phyloP scores from a whole-genome alignment of 2,797 vertebrate genomes.

The Macropus fuliginosus region DNA sequence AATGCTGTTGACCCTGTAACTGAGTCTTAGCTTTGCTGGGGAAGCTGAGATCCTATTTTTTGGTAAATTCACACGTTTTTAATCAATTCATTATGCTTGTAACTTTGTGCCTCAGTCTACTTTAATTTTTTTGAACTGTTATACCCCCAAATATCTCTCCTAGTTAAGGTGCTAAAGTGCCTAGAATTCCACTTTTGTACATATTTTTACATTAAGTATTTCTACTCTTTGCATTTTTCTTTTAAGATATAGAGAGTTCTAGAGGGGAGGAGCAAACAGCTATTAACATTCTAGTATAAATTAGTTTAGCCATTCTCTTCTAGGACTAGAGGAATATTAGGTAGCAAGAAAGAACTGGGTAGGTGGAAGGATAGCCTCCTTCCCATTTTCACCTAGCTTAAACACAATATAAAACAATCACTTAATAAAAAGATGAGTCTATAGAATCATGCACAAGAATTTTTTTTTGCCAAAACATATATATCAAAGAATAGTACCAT shows the following conservation, averaged over 20 bases:
- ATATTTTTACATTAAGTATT: not conserved
- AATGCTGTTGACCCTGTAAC: not conserved
- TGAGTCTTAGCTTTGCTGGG: not conserved
- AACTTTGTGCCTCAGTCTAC: not conserved
- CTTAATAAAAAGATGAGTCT: conserved; percentile 27
- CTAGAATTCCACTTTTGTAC: not conserved
- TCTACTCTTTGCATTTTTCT: not conserved
- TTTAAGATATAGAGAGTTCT: not conserved
- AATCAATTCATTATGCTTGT: not conserved
- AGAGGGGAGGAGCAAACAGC: not conserved
- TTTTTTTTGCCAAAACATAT: conserved; percentile 19
- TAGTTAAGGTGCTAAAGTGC: not conserved
- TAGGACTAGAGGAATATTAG: not conserved
- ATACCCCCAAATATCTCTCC: not conserved
- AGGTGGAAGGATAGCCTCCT: not conserved
- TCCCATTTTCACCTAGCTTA: conserved; percentile 8
- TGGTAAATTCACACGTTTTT: not conserved
- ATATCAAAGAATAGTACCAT: not conserved
- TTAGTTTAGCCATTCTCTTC: not conserved
- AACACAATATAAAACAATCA: conserved; percentile 34
- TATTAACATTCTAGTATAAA: not conserved
- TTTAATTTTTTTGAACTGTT: not conserved
- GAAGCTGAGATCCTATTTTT: not conserved
- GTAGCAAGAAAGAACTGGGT: not conserved
- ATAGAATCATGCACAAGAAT: not conserved